Percentiles rank a stretch among this genome's conserved stretches.
Conservation (phyloP, 2,113 vertebrate species). For the Indicator maculatus region DNA sequence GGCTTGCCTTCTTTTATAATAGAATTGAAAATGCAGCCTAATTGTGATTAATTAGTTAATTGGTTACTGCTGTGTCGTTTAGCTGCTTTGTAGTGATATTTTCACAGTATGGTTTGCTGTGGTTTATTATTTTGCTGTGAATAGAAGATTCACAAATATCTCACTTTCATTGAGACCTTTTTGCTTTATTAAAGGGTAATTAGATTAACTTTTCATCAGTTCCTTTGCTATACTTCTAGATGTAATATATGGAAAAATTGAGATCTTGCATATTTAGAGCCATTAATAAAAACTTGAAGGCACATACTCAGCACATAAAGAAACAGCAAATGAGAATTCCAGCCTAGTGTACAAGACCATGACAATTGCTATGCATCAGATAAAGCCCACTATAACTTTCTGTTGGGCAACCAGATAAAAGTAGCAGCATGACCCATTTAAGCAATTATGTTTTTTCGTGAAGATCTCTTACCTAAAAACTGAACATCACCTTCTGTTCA, state of each 20-base stretch:
- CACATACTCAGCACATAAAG: background rate
- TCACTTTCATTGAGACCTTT: background rate
- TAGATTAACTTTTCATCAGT: background rate
- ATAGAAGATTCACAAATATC: background rate
- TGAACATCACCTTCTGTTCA: background rate
- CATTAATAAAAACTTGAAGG: background rate
- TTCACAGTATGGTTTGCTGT: background rate
- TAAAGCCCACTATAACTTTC: background rate
- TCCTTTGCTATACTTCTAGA: background rate
- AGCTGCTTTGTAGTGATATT: conserved; percentile 21
- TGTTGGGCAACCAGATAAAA: background rate
- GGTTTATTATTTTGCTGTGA: background rate
- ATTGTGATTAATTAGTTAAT: conserved; percentile 58
- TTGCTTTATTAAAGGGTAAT: background rate
- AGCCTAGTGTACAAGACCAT: background rate
- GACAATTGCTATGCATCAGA: background rate
- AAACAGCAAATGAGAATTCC: background rate
- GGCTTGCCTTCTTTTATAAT: background rate
- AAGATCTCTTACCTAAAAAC: background rate
- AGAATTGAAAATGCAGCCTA: conserved; percentile 15
- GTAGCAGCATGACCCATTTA: background rate
- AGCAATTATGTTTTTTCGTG: background rate
- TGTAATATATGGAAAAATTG: background rate
- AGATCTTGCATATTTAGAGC: background rate
- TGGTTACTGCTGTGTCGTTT: conserved; percentile 11